Evolutionary conservation across 2,797 vertebrate genomes (phyloP).

Genomic region (Eleutherodactylus coqui): DNA sequence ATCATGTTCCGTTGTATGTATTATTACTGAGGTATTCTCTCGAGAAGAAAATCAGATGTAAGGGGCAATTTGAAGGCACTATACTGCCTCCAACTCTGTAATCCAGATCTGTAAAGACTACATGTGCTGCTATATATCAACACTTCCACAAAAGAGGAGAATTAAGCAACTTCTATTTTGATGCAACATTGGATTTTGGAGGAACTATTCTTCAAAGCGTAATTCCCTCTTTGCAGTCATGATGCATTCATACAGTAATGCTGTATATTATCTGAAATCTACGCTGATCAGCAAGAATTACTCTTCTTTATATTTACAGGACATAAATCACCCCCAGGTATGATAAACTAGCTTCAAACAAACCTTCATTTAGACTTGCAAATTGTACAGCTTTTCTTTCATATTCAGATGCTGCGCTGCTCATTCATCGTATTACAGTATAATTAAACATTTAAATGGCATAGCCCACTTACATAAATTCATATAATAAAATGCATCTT

Average conservation of each 20-base stretch:
- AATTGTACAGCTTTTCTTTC: slow-evolving; percentile 55
- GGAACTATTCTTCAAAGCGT: not conserved
- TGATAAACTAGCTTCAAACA: slow-evolving; percentile 54
- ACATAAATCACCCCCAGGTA: slow-evolving; percentile 44
- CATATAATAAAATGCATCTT: slow-evolving; percentile 41
- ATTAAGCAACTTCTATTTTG: not conserved
- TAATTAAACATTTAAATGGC: slow-evolving; percentile 30
- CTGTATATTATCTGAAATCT: not conserved
- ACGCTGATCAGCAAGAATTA: slow-evolving; percentile 30
- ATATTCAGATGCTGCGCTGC: slow-evolving; percentile 48
- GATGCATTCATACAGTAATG: not conserved
- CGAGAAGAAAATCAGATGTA: too few relatives aligned
- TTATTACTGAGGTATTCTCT: not conserved
- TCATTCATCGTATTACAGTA: slow-evolving; percentile 24
- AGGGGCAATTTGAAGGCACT: too few relatives aligned
- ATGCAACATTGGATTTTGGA: not conserved
- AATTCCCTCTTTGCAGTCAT: not conserved
- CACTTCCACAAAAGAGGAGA: not conserved
- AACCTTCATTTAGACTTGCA: slow-evolving; percentile 50
- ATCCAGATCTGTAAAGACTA: not conserved
- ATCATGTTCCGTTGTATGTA: not conserved
- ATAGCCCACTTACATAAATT: slow-evolving; percentile 49
- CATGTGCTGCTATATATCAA: not conserved
- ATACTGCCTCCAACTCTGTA: not conserved
- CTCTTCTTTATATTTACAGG: slow-evolving; percentile 50